phyloP scores from a whole-genome alignment of 1,140 invertebrate genomes.

The Drosophila seguyi region DNA sequence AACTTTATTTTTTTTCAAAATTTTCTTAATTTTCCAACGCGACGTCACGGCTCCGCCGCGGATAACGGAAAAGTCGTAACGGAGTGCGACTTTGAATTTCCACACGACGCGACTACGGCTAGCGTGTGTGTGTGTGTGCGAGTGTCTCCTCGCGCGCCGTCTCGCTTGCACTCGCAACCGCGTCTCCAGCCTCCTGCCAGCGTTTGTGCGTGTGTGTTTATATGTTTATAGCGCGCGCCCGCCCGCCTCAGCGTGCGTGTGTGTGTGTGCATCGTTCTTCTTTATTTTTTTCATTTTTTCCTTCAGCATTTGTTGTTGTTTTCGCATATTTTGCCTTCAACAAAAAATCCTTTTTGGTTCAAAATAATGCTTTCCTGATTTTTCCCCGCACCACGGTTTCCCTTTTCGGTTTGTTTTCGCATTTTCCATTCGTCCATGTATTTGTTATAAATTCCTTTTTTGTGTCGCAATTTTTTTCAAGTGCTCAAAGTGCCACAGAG shows the following conservation, averaged over 20 bases:
- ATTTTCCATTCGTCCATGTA: background rate
- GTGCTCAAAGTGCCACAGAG: constrained; percentile 49
- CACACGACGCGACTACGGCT: background rate
- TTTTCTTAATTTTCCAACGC: constrained; percentile 12
- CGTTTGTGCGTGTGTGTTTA: constrained; percentile 11
- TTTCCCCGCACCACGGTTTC: background rate
- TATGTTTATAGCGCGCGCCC: constrained; percentile 7
- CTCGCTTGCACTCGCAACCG: constrained; percentile 14
- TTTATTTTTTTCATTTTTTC: background rate
- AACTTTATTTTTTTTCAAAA: constrained; percentile 17
- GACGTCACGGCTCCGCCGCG: constrained; percentile 15
- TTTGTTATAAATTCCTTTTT: constrained; percentile 23
- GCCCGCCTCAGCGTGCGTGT: background rate
- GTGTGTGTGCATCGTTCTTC: constrained; percentile 4
- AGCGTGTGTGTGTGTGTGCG: constrained; percentile 4
- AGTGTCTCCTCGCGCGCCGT: background rate
- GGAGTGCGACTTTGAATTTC: constrained; percentile 11
- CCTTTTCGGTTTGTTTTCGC: constrained; percentile 16
- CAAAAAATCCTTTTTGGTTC: background rate
- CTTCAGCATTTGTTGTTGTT: constrained; percentile 2
- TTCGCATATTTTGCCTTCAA: constrained; percentile 3
- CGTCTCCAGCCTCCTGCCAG: constrained; percentile 3
- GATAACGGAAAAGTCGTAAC: constrained; percentile 17
- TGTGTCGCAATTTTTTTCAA: constrained; percentile 68
- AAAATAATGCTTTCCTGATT: constrained; percentile 4